Base-by-base conservation (phyloP, 2,113 vertebrate species). In the Podarcis muralis region DNA sequence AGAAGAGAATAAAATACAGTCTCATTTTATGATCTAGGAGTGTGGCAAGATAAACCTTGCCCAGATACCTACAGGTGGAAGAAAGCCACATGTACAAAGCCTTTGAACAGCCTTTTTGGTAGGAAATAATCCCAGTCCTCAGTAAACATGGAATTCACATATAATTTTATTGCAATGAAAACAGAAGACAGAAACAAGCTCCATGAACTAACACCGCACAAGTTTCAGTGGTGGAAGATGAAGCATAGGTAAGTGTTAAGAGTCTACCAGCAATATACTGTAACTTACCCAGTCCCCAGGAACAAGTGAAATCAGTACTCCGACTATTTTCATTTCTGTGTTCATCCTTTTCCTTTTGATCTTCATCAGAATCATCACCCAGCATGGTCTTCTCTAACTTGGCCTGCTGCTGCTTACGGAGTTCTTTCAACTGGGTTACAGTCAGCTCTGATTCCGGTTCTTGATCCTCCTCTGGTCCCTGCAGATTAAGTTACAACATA, bases 381-480 rank as follows among this genome's bases (percentile, higher is more conserved):
- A 98, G 89, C 99, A 99, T 99, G 40, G 95, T 97, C 96, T 94
- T 98, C 94, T 99, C 99, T 80, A 99, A 94, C 32, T 96, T 96
- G 37, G 92, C 97, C 91, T 96, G 98, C 89, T 97, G 98, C 96
- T 98, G 98, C 57, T 94, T 97, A 22, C 96, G 96, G n/a, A 95
- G 90, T 84, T 98, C 98, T 93, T 97, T 98, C 94, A 99, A 91
- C 66, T 99, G 96, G 0, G 99, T 99, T 76, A 99, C 98, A 0
- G 98, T 98, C 23, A 99, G 93, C 3, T 99, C 98, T 0, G 98
- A 99, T 92, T 99, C 99, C 0, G 97, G 97, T 92, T 99, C 99
- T 94, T 97, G 97, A 69, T 99, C 99, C 59, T 97, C 98, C 89
- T 98, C 98, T 27, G 99, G 99, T 91, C 99, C 99, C 99, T 99